These are phyloP conservation scores for Chlorocebus sabaeus DNA, from an alignment of 2,113 vertebrate genomes.

Conservation along the genomic window DNA sequence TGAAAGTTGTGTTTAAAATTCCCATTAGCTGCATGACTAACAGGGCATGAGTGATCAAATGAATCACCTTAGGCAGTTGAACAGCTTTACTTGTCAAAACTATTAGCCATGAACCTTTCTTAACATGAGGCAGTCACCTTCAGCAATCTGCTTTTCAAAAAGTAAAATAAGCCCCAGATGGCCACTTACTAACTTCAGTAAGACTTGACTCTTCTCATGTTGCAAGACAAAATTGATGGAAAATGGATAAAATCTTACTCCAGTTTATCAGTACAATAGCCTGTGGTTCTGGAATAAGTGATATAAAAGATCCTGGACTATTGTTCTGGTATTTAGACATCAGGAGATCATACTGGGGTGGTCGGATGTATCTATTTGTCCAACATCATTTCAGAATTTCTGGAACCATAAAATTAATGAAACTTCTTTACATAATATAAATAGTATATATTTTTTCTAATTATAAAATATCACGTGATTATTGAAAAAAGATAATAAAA, in stretches of 20 bases:
- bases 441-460: background rate
- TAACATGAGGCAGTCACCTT: background rate
- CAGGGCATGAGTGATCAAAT: background rate
- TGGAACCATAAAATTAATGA: background rate
- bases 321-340: background rate
- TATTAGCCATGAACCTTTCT: constrained; percentile 11
- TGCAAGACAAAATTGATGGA: constrained; percentile 6
- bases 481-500: background rate
- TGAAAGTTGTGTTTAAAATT: constrained; percentile 26
- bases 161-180: constrained; percentile 19
- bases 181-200: background rate
- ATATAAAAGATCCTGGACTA: background rate
- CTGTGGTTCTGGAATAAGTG: background rate
- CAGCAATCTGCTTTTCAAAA: constrained; percentile 30
- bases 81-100: constrained; percentile 46
- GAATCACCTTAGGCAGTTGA: background rate
- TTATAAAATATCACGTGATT: background rate
- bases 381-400: constrained; percentile 28
- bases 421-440: constrained; percentile 10
- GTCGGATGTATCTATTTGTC: background rate
- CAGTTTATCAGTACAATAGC: constrained; percentile 11
- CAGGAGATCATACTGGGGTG: background rate
- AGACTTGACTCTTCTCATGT: background rate
- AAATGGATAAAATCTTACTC: constrained; percentile 24
- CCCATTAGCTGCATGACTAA: background rate